Percentiles rank a stretch among this genome's conserved stretches.
Conservation (phyloP, 1,140 invertebrate genomes). For the Drosophila pectinifera region DNA sequence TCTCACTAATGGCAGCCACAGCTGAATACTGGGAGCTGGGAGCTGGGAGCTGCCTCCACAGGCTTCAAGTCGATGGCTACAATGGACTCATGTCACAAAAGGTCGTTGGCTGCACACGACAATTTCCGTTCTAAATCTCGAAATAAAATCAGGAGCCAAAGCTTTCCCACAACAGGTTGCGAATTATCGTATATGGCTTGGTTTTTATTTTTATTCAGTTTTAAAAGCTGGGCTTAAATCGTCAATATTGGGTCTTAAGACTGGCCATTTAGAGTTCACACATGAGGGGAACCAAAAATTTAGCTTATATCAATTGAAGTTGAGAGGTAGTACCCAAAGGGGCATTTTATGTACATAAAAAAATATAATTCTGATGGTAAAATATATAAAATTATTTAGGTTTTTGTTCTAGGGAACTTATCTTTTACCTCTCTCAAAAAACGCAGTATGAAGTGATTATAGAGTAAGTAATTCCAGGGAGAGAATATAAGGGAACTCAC, state of each 20-base stretch:
- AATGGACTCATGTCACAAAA: constrained; percentile 47
- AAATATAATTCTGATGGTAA: neutral
- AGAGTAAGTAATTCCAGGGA: neutral
- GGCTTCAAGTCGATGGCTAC: constrained; percentile 32
- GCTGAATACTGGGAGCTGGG: neutral
- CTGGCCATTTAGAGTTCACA: too few species aligned
- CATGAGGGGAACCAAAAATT: neutral
- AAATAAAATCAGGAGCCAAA: constrained; percentile 1
- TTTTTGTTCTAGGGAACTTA: neutral
- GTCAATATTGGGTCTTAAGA: too few species aligned
- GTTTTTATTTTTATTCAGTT: neutral
- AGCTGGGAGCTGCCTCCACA: neutral
- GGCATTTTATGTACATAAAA: neutral
- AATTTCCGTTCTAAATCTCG: constrained; percentile 9
- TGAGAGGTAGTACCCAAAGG: too few species aligned
- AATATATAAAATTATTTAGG: neutral
- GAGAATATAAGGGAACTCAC: constrained; percentile 1
- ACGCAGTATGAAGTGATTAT: neutral
- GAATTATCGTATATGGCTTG: too few species aligned
- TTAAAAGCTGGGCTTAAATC: neutral
- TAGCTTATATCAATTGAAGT: neutral
- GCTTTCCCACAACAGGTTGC: neutral
- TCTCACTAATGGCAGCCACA: constrained; percentile 75
- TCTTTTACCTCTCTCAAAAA: neutral
- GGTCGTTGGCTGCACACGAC: constrained; percentile 45